phyloP scores from a whole-genome alignment of 2,888 invertebrate species.

The Gari tellinella region DNA sequence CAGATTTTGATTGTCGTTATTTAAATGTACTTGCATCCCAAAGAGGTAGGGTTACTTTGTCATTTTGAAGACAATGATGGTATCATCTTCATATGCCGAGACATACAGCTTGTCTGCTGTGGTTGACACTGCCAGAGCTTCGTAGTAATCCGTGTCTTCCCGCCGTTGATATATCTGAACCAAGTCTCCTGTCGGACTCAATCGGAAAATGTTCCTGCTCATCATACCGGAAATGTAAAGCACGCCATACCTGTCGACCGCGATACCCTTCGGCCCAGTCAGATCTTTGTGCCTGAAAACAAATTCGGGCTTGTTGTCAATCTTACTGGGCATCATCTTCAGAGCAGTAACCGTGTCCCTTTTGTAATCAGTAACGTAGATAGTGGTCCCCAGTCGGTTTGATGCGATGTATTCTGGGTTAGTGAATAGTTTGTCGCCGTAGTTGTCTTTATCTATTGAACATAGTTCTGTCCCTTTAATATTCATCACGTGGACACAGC shows the following conservation, averaged over 20 bases:
- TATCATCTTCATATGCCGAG: slow-evolving; percentile 53
- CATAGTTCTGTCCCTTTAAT: slow-evolving; percentile 39
- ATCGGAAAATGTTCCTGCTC: slow-evolving; percentile 53
- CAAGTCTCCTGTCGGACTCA: slow-evolving; percentile 42
- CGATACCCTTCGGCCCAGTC: slow-evolving; percentile 46
- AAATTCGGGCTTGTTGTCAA: slow-evolving; percentile 46
- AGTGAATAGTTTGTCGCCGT: slow-evolving; percentile 42
- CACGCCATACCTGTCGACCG: slow-evolving; percentile 38
- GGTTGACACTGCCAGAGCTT: slow-evolving; percentile 42
- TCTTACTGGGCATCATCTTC: slow-evolving; percentile 35
- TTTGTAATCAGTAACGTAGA: slow-evolving; percentile 54
- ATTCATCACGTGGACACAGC: slow-evolving; percentile 49
- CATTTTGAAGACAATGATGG: slow-evolving; percentile 36
- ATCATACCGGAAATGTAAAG: slow-evolving; percentile 59
- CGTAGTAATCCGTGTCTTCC: slow-evolving; percentile 53
- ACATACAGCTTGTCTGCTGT: slow-evolving; percentile 44
- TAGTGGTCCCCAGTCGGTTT: slow-evolving; percentile 33
- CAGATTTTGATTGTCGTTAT: too few species aligned
- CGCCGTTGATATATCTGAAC: slow-evolving; percentile 49
- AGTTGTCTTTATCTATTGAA: slow-evolving; percentile 23
- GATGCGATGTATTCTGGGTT: slow-evolving; percentile 55
- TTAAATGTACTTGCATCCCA: too few species aligned
- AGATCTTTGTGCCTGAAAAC: slow-evolving; percentile 49
- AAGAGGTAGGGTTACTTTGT: too few species aligned
- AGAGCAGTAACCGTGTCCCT: slow-evolving; percentile 46